These are phyloP conservation scores for Timema cristinae DNA, from an alignment of 2,888 invertebrate species.

Conservation along the genomic window DNA sequence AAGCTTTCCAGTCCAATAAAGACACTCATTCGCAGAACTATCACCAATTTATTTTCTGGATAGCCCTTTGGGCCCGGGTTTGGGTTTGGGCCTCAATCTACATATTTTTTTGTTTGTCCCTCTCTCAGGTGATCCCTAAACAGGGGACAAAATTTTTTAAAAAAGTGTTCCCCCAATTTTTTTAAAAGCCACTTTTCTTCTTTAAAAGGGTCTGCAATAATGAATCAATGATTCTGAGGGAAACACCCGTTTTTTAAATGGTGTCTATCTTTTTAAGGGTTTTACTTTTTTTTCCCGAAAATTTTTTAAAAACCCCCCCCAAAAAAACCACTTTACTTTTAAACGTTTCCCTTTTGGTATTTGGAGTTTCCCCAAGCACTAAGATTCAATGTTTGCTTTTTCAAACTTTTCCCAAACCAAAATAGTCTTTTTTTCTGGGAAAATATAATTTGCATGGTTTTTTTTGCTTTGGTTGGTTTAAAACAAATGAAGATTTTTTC, in stretches of 20 bases:
- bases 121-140: not conserved
- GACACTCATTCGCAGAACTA: constrained; percentile 3
- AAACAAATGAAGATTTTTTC: constrained; percentile 4
- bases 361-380: not conserved
- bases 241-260: constrained; percentile 1
- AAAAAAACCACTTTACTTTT: constrained; percentile 6
- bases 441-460: not conserved
- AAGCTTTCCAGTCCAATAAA: constrained; percentile 8
- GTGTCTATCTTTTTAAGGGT: not conserved
- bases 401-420: not conserved
- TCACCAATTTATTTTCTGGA: not conserved
- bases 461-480: not conserved
- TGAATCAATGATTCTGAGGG: constrained; percentile 4
- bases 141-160: not conserved
- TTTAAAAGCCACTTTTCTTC: constrained; percentile 3
- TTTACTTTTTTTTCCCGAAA: not conserved
- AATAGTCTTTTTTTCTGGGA: not conserved
- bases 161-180: not conserved
- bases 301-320: no score
- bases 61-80: not conserved
- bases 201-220: not conserved
- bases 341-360: not conserved
- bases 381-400: constrained; percentile 6
- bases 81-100: constrained; percentile 2
- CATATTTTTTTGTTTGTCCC: not conserved